phyloP scores from a whole-genome alignment of 2,888 invertebrate species.

The Dicranocentrus wangi region DNA sequence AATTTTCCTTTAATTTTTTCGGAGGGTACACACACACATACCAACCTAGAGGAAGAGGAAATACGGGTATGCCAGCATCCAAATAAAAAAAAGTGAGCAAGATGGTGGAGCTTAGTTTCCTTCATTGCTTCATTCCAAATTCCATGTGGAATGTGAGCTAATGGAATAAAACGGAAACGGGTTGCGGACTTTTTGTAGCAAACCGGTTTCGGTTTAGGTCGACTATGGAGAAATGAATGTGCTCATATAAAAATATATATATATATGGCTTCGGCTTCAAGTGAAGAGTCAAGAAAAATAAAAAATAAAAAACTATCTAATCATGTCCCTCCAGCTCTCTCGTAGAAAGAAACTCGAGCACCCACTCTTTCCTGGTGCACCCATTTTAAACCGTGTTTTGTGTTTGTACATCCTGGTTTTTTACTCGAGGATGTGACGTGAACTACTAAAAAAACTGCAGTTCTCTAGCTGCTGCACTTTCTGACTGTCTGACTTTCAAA shows the following conservation, averaged over 20 bases:
- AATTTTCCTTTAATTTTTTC: too few relatives aligned
- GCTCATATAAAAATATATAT: neutral
- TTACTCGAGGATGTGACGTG: neutral
- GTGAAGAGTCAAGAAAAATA: neutral
- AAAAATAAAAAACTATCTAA: neutral
- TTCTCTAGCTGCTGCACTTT: too few relatives aligned
- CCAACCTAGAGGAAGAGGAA: too few relatives aligned
- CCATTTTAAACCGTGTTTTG: neutral
- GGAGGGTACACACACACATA: too few relatives aligned
- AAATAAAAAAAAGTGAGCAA: too few relatives aligned
- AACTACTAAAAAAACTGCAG: too few relatives aligned
- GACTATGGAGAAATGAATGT: neutral
- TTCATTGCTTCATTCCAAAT: neutral
- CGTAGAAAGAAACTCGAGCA: neutral
- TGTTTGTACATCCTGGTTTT: neutral
- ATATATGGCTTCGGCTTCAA: neutral
- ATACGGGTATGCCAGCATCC: too few relatives aligned
- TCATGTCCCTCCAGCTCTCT: neutral
- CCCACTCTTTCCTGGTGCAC: neutral
- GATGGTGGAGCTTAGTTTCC: neutral
- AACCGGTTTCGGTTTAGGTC: too few relatives aligned
- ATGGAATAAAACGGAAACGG: conserved; percentile 21
- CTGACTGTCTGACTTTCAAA: too few relatives aligned
- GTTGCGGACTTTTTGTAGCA: neutral
- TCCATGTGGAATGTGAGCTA: conserved; percentile 9